Conservation (phyloP, 2,797 vertebrate genomes). For the Anguilla obscura region DNA sequence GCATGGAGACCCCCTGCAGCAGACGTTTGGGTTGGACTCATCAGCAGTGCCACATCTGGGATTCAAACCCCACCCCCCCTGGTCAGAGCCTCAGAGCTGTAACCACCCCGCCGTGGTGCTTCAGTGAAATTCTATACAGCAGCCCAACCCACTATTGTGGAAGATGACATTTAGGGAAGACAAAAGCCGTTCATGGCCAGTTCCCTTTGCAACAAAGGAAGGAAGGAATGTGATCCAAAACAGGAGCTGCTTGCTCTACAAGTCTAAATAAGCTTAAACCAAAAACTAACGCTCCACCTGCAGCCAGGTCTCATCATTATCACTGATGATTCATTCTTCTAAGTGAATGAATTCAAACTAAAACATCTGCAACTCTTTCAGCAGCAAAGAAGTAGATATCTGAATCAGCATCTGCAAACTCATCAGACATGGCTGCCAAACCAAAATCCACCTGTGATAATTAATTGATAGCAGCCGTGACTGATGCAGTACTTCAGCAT, state of each 20-base stretch:
- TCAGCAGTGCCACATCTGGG: not conserved
- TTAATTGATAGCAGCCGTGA: not conserved
- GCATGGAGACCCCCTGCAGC: not conserved
- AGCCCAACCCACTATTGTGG: not conserved
- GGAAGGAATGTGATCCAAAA: not conserved
- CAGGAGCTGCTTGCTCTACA: not conserved
- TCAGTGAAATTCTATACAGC: not conserved
- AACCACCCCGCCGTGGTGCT: not conserved
- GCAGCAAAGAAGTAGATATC: not conserved
- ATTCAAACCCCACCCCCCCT: not conserved
- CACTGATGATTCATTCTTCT: not conserved
- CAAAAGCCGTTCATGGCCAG: not conserved
- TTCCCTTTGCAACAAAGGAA: not conserved
- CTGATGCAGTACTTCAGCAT: not conserved
- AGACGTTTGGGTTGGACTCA: not conserved
- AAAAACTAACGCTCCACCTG: not conserved
- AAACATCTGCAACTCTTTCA: not conserved
- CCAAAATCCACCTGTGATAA: not conserved
- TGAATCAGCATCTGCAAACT: not conserved
- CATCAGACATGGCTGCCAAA: not conserved
- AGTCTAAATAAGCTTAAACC: not conserved
- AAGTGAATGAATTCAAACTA: not conserved
- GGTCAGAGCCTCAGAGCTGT: not conserved
- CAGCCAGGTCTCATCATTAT: not conserved
- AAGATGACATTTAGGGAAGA: not conserved